Evolutionary conservation across 1,140 invertebrate genomes (phyloP), one percentile per base, ranked within the genome.

Genomic region (Chymomyza costata): DNA sequence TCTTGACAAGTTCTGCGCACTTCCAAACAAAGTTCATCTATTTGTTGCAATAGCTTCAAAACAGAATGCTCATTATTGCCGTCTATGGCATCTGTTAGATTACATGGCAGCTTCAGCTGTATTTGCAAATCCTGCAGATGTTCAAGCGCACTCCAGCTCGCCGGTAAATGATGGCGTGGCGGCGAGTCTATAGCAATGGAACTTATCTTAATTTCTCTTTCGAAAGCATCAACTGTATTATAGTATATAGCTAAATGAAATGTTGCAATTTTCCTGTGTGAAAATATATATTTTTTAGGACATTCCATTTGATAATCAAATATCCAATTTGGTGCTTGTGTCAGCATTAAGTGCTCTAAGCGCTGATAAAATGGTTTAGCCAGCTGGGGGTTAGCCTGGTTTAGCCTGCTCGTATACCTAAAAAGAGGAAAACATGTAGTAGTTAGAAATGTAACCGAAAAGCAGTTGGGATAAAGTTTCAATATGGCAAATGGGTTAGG

Each of bases 111-210:
- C 30, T 54, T 63, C 7, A 78, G 66, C 10, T 48, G 45, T 6
- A 78, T 32, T 21, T 78, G 73, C n/a, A 67, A 78, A 37, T 80
- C 34, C 10, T 66, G 21, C 6, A 66, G 34, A 30, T 78, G 48
- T 2, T 63, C 58, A 13, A 34, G 43, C 2, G 25, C 16, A 2
- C 17, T 39, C 58, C 50, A 65, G 0, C 32, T 14, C 0, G 16
- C 37, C 53, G 18, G 6, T 18, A 35, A 14, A 10, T 21, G 19
- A 16, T 1, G 10, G 8, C 3, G 25, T 38, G 0, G 11, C 13
- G 5, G n/a, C n/a, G 56, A 46, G 1, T 34, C 40, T 30, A 50
- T n/a, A 2, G 39, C 10, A 18, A 76, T 47, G 11, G 25, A 56
- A 11, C 25, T 1, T 3, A 76, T 54, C 1, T 45, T 44, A 31